Conservation (phyloP, 2,797 vertebrate genomes). For the Anisognathus igniventris region DNA sequence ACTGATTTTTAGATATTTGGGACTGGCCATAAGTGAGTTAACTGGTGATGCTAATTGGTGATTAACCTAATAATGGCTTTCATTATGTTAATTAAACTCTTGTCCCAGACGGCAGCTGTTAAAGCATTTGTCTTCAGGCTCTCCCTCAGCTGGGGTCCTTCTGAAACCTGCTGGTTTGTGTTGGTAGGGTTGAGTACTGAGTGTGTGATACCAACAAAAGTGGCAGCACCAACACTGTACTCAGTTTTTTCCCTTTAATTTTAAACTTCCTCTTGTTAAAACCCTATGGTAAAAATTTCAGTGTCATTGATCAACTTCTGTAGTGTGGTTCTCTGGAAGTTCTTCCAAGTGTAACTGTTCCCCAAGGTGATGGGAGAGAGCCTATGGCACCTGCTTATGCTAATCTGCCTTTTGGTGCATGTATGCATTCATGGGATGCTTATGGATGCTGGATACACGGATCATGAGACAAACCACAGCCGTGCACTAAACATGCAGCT, state of each 20-base stretch:
- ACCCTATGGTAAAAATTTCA: neutral
- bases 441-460: neutral
- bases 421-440: neutral
- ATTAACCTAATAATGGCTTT: conserved; percentile 58
- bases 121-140: conserved; percentile 17
- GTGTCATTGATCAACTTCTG: neutral
- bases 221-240: neutral
- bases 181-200: neutral
- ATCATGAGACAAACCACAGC: neutral
- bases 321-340: neutral
- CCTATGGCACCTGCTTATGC: neutral
- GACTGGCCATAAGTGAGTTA: conserved; percentile 52
- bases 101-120: conserved; percentile 32
- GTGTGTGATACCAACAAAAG: neutral
- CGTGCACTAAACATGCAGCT: neutral
- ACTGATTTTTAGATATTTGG: neutral
- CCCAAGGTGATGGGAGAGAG: neutral
- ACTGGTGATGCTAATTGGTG: conserved; percentile 32
- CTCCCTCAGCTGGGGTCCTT: neutral
- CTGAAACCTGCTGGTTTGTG: neutral
- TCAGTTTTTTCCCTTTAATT: neutral
- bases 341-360: neutral
- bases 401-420: neutral
- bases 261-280: neutral
- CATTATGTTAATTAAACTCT: conserved; percentile 65